Evolutionary conservation across 2,888 invertebrate genomes (phyloP).

Genomic region (Buathra laborator): DNA sequence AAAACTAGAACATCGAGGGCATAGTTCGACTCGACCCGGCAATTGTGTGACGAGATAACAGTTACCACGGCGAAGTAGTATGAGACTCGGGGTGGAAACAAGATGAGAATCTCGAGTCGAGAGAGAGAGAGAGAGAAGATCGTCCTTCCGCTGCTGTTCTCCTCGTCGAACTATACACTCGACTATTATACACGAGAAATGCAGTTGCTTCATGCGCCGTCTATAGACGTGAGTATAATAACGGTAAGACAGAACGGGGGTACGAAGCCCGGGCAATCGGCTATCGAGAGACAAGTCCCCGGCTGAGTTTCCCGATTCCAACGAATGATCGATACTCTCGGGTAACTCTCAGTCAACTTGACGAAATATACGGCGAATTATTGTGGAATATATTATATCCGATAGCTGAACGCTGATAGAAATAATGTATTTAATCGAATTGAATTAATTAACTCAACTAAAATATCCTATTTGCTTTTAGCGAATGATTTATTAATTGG

Average conservation of each 20-base stretch:
- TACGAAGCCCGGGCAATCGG: slow-evolving; percentile 44
- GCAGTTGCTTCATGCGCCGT: slow-evolving; percentile 14
- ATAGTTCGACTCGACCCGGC: slow-evolving; percentile 45
- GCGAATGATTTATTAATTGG: too few species aligned
- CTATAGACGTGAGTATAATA: slow-evolving; percentile 17
- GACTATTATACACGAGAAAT: slow-evolving; percentile 31
- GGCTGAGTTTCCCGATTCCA: slow-evolving; percentile 31
- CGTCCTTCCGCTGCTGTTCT: slow-evolving; percentile 33
- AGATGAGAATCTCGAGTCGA: slow-evolving; percentile 26
- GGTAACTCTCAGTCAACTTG: slow-evolving; percentile 28
- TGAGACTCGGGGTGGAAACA: slow-evolving; percentile 31
- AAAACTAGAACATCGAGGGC: slow-evolving; percentile 41
- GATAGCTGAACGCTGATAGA: not conserved
- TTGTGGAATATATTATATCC: not conserved
- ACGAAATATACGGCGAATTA: slow-evolving; percentile 20
- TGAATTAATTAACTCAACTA: too few species aligned
- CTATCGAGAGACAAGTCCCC: slow-evolving; percentile 43
- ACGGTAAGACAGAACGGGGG: slow-evolving; percentile 20
- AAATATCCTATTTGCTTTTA: too few species aligned
- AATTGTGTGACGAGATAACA: slow-evolving; percentile 54
- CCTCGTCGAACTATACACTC: slow-evolving; percentile 12
- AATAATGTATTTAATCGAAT: not conserved
- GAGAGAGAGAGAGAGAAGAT: slow-evolving; percentile 24
- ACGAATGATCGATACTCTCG: slow-evolving; percentile 39
- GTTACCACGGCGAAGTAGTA: slow-evolving; percentile 25